Base-by-base conservation (phyloP, 53 echinoderm and acorn worm genomes). In the Temnopleurus reevesii region DNA sequence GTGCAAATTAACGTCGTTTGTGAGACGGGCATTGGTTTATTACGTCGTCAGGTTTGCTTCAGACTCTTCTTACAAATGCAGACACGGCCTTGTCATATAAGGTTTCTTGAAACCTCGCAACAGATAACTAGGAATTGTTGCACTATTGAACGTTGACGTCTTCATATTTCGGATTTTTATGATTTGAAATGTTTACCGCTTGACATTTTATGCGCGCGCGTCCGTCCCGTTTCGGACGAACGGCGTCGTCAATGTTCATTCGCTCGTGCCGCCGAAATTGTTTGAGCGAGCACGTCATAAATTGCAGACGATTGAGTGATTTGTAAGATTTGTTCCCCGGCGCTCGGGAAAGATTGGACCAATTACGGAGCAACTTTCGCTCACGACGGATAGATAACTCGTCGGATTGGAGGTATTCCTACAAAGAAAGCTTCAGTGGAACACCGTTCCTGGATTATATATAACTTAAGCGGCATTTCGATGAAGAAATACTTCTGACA, bases 341-440 rank as follows among this genome's bases (percentile, higher is more conserved):
- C 71, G 71, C 71, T 71, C 71, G 6, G 7, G 38, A 41, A 71
- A 43, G 71, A 38, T 71, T 13, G 71, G 71, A 71, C 71, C 71
- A 71, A 71, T 71, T 71, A 71, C 71, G 71, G 71, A 71, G 71
- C 71, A 38, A 71, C 41, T 71, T 71, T 71, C 71, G 41, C 71
- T 71, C 21, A 41, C 21, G 71, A 38, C 71, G 41, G 71, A 41
- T 71, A 41, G 35, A 15, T 34, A 38, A 71, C 41, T 71, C 71
- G 2, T 71, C 6, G 23, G 41, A n/a, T 43, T 43, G 71, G 41
- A 71, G 19, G 19, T 18, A 8, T 8, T 71, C 21, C 10, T 71
- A 41, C 41, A 0, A 60, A 80, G 80, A 17, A 80, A 23, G 26
- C 47, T 23, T 31, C 41, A n/a, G n/a, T n/a, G n/a, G n/a, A n/a